These are phyloP conservation scores for Enteromius thamalakanensis DNA, from an alignment of 2,797 vertebrate species.

Conservation along the genomic window DNA sequence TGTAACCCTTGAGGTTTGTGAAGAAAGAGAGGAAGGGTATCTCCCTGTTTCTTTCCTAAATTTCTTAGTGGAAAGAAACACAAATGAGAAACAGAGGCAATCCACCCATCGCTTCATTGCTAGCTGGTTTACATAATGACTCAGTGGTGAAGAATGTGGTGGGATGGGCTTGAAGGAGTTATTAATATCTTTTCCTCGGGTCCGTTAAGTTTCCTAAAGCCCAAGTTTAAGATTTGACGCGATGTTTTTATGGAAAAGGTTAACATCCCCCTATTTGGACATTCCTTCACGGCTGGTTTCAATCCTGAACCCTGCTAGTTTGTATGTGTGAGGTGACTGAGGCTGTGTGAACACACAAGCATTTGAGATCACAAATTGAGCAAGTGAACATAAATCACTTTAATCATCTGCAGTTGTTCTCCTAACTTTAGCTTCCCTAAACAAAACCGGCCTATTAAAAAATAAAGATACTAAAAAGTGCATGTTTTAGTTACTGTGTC, in stretches of 20 bases:
- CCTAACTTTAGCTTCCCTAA: slow-evolving; percentile 1
- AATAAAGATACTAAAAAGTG: neutral
- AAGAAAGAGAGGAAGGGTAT: slow-evolving; percentile 58
- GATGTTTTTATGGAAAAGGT: slow-evolving; percentile 72
- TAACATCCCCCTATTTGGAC: slow-evolving; percentile 70
- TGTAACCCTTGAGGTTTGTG: slow-evolving; percentile 53
- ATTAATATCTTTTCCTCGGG: slow-evolving; percentile 83
- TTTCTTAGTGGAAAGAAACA: slow-evolving; percentile 79
- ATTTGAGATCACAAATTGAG: slow-evolving; percentile 23
- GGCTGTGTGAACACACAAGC: neutral
- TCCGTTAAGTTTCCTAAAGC: slow-evolving; percentile 73
- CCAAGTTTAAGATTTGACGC: slow-evolving; percentile 68
- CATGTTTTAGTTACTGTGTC: neutral
- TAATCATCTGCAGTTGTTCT: slow-evolving; percentile 20
- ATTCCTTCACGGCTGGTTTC: slow-evolving; percentile 50
- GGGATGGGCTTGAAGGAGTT: slow-evolving; percentile 75
- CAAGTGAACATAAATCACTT: slow-evolving; percentile 34
- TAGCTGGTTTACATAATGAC: slow-evolving; percentile 74
- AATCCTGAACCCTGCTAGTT: slow-evolving; percentile 58
- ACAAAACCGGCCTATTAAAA: neutral
- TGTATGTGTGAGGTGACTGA: slow-evolving; percentile 12
- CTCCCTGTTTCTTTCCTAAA: slow-evolving; percentile 61
- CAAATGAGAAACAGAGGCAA: slow-evolving; percentile 78
- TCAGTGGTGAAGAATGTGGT: slow-evolving; percentile 81
- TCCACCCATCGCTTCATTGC: slow-evolving; percentile 65